Conservation (phyloP, 2,888 invertebrate species). For the Tricholauxania praeusta region DNA sequence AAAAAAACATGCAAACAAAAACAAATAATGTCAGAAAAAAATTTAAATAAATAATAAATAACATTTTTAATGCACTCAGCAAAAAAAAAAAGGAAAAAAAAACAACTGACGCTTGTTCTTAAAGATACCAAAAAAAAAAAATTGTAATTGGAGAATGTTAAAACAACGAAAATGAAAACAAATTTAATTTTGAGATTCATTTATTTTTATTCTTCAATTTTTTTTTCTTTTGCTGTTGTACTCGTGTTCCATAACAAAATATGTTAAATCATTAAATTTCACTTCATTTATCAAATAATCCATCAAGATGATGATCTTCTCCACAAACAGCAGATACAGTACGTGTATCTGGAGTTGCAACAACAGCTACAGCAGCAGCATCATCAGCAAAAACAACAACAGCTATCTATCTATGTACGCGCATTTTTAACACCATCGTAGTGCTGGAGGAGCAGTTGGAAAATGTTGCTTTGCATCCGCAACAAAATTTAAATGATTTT, state of each 20-base stretch:
- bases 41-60: no score
- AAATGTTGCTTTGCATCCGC: no score
- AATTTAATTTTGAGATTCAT: background rate
- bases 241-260: background rate
- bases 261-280: constrained; percentile 47
- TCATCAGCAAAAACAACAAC: background rate
- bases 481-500: no score
- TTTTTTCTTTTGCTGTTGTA: background rate
- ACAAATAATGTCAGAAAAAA: no score
- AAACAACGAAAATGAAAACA: background rate
- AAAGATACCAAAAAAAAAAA: no score
- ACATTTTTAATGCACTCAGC: no score
- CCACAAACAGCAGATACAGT: constrained; percentile 2
- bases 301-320: constrained; percentile 44
- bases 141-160: background rate
- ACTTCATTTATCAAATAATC: constrained; percentile 50
- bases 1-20: no score
- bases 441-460: no score
- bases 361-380: background rate
- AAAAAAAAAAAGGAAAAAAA: no score
- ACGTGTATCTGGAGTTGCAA: background rate
- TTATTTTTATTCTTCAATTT: background rate
- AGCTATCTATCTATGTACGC: no score
- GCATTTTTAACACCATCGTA: no score
- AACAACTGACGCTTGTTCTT: no score